Conservation (phyloP, 1,140 invertebrate genomes). For the Lepidurus couesii region DNA sequence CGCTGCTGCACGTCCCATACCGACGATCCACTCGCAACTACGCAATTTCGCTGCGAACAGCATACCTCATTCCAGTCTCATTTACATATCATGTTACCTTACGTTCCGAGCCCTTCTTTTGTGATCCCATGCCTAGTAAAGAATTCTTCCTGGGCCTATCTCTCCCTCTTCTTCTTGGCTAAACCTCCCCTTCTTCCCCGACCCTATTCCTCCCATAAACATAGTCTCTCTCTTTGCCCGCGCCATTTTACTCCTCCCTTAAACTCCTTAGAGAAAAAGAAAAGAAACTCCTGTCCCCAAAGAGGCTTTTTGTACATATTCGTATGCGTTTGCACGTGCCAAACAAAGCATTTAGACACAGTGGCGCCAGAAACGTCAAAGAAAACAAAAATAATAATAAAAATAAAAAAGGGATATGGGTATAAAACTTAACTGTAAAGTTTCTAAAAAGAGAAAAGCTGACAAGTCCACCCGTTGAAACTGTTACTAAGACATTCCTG, state of each 20-base stretch:
- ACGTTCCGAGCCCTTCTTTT: conserved; percentile 13
- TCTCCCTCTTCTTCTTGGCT: neutral
- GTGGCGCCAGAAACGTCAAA: neutral
- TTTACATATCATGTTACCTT: conserved; percentile 20
- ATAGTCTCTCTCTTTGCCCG: neutral
- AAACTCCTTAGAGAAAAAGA: neutral
- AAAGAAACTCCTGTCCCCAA: neutral
- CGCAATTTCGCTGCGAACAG: neutral
- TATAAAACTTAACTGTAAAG: neutral
- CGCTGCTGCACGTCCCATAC: neutral
- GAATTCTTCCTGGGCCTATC: neutral
- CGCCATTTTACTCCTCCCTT: neutral
- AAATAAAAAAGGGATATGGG: neutral
- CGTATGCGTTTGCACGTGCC: conserved; percentile 13
- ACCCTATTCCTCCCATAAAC: neutral
- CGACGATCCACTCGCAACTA: neutral
- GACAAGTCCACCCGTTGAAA: neutral
- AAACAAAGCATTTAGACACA: neutral
- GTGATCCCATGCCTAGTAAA: neutral
- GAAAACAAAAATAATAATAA: neutral
- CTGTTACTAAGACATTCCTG: neutral
- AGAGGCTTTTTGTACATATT: conserved; percentile 22
- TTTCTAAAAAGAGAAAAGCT: neutral
- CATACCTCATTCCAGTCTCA: conserved; percentile 10
- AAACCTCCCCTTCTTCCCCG: neutral